Evolutionary conservation across 2,888 invertebrate species (phyloP).

Genomic region (Azorinus chamasolen): DNA sequence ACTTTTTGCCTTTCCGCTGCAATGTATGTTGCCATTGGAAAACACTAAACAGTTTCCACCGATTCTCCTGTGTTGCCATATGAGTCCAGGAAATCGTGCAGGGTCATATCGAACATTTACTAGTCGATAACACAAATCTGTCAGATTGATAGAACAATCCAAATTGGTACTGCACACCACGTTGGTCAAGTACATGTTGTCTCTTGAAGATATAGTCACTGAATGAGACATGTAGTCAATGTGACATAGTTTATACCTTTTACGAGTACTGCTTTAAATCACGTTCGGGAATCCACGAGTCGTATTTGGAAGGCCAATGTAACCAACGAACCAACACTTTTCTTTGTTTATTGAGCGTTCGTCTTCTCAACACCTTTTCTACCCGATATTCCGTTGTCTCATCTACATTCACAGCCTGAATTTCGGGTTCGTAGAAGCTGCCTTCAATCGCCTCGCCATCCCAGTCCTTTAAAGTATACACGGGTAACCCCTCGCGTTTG

Average conservation of each 20-base stretch:
- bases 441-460: slow-evolving; percentile 39
- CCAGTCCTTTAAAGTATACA: slow-evolving; percentile 46
- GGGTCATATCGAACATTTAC: slow-evolving; percentile 9
- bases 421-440: slow-evolving; percentile 48
- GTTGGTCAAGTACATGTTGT: slow-evolving; percentile 28
- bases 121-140: slow-evolving; percentile 14
- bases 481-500: slow-evolving; percentile 31
- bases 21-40: slow-evolving; percentile 30
- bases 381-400: slow-evolving; percentile 32
- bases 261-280: too few relatives aligned
- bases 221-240: too few relatives aligned
- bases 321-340: slow-evolving; percentile 55
- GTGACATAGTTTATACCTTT: too few relatives aligned
- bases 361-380: slow-evolving; percentile 43
- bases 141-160: slow-evolving; percentile 13
- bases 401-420: slow-evolving; percentile 43
- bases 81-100: slow-evolving; percentile 17
- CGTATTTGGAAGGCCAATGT: slow-evolving; percentile 60
- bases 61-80: slow-evolving; percentile 34
- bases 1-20: slow-evolving; percentile 23
- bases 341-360: slow-evolving; percentile 19
- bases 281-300: slow-evolving; percentile 21
- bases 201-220: not conserved
- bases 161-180: slow-evolving; percentile 26
- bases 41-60: slow-evolving; percentile 42